phyloP scores from a whole-genome alignment of 2,113 vertebrate species.

The Zingel zingel region DNA sequence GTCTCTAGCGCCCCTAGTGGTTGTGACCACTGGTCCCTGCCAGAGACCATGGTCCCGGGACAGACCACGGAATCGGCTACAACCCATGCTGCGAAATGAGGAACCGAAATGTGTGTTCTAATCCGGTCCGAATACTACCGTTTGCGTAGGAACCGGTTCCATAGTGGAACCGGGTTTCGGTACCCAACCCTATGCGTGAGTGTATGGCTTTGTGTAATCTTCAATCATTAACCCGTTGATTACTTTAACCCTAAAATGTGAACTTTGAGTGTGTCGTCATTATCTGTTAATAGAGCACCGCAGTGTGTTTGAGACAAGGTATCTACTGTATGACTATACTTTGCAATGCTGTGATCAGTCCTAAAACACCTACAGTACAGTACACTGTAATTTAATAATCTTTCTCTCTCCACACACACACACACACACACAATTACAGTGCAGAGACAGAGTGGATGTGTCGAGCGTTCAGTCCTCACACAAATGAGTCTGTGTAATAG shows the following conservation, averaged over 20 bases:
- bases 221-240: slow-evolving; percentile 59
- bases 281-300: not conserved
- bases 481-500: slow-evolving; percentile 61
- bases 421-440: slow-evolving; percentile 33
- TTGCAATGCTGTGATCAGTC: slow-evolving; percentile 18
- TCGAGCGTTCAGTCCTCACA: slow-evolving; percentile 35
- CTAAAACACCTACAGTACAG: slow-evolving; percentile 4
- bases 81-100: too few relatives aligned
- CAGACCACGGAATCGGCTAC: too few relatives aligned
- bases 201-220: slow-evolving; percentile 24
- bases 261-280: slow-evolving; percentile 18
- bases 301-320: not conserved
- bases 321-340: not conserved
- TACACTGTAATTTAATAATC: slow-evolving; percentile 52
- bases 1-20: too few relatives aligned
- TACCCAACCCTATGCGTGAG: too few relatives aligned
- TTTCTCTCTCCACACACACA: slow-evolving; percentile 32
- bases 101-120: too few relatives aligned
- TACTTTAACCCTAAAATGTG: slow-evolving; percentile 33
- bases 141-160: too few relatives aligned
- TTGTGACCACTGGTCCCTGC: too few relatives aligned
- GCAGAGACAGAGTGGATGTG: slow-evolving; percentile 42
- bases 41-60: too few relatives aligned
- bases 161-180: too few relatives aligned
- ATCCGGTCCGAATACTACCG: too few relatives aligned